phyloP scores from a whole-genome alignment of 2,888 invertebrate species.

The Ectemnius lituratus region DNA sequence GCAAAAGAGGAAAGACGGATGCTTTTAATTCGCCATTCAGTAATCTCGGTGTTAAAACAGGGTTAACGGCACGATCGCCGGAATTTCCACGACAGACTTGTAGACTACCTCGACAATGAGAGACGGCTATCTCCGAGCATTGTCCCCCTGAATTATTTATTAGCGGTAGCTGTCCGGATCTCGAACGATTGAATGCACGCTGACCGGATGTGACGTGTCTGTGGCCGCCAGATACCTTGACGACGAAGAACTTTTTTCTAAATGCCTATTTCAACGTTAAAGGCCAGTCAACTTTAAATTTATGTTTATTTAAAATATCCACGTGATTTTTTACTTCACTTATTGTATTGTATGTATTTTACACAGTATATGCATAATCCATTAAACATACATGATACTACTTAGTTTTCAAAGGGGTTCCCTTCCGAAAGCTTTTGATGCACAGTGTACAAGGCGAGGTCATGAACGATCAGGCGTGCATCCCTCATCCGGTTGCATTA shows the following conservation, averaged over 20 bases:
- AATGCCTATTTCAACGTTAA: too few relatives aligned
- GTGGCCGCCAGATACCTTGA: constrained; percentile 58
- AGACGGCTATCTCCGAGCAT: constrained; percentile 35
- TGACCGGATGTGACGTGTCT: constrained; percentile 73
- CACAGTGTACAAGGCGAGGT: too few relatives aligned
- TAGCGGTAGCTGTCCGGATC: constrained; percentile 42
- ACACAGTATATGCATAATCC: too few relatives aligned
- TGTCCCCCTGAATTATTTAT: constrained; percentile 65
- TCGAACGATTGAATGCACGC: constrained; percentile 73
- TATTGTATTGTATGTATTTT: too few relatives aligned
- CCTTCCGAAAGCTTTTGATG: too few relatives aligned
- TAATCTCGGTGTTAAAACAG: constrained; percentile 18
- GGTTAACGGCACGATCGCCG: constrained; percentile 38
- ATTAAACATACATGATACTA: too few relatives aligned
- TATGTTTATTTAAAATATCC: too few relatives aligned
- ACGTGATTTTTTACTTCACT: too few relatives aligned
- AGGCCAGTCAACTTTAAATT: too few relatives aligned
- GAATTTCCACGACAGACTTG: constrained; percentile 24
- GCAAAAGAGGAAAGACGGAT: constrained; percentile 12
- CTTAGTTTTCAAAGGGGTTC: too few relatives aligned
- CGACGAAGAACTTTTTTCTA: too few relatives aligned
- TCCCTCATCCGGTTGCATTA: constrained; percentile 3
- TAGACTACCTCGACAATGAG: neutral
- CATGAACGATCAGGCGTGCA: neutral
- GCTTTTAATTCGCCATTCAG: constrained; percentile 30